Percentiles rank a stretch among this genome's conserved stretches.
These are phyloP conservation scores for Lepidurus couesii DNA, from an alignment of 1,140 invertebrate genomes.

Conservation along the genomic window DNA sequence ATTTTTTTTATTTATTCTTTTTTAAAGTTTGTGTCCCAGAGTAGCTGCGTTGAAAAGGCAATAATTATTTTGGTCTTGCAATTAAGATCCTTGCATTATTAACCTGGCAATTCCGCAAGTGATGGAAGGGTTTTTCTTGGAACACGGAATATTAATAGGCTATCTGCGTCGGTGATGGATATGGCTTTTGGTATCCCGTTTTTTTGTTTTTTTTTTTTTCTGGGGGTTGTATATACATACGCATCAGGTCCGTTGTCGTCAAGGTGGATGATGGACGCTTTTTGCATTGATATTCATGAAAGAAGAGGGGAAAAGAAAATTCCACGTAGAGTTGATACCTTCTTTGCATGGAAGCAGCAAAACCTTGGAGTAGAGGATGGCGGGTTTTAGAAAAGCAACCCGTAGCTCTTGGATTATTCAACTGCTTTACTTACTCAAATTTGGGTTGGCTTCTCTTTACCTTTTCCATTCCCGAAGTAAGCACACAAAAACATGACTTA, in stretches of 20 bases:
- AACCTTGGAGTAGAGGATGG: background rate
- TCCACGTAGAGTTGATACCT: background rate
- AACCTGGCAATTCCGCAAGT: no score
- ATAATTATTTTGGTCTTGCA: no score
- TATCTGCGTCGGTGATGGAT: no score
- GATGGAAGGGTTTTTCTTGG: no score
- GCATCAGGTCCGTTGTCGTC: background rate
- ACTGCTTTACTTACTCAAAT: conserved; percentile 2
- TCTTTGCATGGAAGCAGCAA: background rate
- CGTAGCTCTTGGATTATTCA: conserved; percentile 2
- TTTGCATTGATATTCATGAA: background rate
- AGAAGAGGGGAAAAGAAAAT: background rate
- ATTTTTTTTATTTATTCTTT: background rate
- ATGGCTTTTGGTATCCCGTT: no score
- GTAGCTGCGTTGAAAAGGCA: no score
- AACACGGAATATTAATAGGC: no score
- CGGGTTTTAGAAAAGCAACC: background rate
- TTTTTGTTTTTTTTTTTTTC: no score
- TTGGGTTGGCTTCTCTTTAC: background rate
- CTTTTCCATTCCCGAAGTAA: background rate
- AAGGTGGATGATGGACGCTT: background rate
- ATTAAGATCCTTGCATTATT: no score
- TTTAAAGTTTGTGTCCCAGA: no score
- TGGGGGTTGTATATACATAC: background rate
- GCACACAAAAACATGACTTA: background rate